These are phyloP conservation scores for Heliconius ethilla DNA, from an alignment of 2,888 invertebrate species.

Conservation along the genomic window DNA sequence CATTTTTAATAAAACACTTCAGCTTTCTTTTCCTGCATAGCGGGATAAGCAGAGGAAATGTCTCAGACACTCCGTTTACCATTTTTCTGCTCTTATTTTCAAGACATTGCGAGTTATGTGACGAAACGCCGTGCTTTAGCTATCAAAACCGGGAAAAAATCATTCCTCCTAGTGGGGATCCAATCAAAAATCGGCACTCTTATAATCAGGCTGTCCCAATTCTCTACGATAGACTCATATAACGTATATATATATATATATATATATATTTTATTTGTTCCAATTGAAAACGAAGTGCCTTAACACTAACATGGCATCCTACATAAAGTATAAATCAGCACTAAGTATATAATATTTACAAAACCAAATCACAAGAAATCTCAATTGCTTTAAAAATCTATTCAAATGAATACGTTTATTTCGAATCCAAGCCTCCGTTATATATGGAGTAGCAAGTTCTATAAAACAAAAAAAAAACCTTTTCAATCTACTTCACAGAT, in stretches of 20 bases:
- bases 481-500: constrained; percentile 13
- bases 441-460: neutral
- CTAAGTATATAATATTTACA: neutral
- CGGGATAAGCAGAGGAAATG: neutral
- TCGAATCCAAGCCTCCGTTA: neutral
- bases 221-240: too few relatives aligned
- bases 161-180: neutral
- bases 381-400: neutral
- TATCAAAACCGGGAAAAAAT: neutral
- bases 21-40: neutral
- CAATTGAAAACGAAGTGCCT: neutral
- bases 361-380: neutral
- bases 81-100: neutral
- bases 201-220: too few relatives aligned
- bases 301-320: too few relatives aligned
- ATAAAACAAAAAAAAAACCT: constrained; percentile 6
- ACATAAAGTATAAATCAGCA: too few relatives aligned
- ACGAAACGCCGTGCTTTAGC: neutral
- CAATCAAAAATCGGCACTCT: neutral
- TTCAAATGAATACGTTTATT: neutral
- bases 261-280: too few relatives aligned
- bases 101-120: neutral
- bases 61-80: neutral
- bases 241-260: neutral
- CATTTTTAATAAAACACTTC: neutral